Conservation (phyloP, 2,113 vertebrate species). For the Raja brachyura region DNA sequence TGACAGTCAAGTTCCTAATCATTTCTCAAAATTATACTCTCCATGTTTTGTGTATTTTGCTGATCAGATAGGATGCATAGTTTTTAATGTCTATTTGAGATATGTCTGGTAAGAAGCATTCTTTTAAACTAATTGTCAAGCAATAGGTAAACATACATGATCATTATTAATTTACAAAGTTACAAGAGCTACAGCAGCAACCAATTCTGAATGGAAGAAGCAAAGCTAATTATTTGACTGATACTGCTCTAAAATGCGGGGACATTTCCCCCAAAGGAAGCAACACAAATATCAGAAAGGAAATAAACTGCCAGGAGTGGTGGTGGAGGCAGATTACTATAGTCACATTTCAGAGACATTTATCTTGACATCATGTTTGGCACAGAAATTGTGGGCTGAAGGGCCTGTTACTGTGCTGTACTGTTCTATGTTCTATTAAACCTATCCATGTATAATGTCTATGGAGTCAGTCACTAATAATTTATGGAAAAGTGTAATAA, state of each 20-base stretch:
- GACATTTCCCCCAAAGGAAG: not conserved
- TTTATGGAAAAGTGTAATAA: not conserved
- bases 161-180: not conserved
- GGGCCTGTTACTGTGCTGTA: no score
- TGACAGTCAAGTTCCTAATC: conserved; percentile 8
- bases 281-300: no score
- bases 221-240: not conserved
- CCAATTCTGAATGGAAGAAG: not conserved
- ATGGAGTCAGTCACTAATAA: not conserved
- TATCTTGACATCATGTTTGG: no score
- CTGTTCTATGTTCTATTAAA: no score
- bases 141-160: not conserved
- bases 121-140: not conserved
- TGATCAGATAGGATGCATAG: not conserved
- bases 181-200: no score
- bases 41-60: not conserved
- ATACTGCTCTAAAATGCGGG: not conserved
- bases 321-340: no score
- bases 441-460: not conserved
- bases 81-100: not conserved
- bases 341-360: no score
- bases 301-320: not conserved
- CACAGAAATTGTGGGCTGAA: no score
- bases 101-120: not conserved
- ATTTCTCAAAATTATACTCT: not conserved